These are phyloP conservation scores for Odocoileus virginianus DNA, from an alignment of 2,113 vertebrate species.

Conservation along the genomic window DNA sequence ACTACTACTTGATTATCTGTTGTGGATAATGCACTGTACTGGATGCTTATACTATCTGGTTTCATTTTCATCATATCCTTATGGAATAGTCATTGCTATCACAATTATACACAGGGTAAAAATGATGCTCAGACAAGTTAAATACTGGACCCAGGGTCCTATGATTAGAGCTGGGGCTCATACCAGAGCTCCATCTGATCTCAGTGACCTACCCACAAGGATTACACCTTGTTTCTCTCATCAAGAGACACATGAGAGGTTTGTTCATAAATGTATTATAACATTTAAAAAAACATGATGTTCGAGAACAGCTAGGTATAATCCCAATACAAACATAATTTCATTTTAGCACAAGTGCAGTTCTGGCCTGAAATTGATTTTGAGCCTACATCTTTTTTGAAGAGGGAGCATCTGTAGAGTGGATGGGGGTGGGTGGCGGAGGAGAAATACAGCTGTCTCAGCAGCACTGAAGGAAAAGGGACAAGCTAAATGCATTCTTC, in stretches of 20 bases:
- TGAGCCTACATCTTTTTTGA: conserved; percentile 51
- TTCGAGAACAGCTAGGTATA: conserved; percentile 39
- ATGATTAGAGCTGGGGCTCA: background rate
- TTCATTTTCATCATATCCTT: background rate
- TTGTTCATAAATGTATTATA: conserved; percentile 49
- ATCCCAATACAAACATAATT: conserved; percentile 34
- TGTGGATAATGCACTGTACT: background rate
- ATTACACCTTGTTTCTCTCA: background rate
- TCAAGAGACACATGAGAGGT: conserved; percentile 50
- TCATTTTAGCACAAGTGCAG: conserved; percentile 24
- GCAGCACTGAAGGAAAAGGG: conserved; percentile 60
- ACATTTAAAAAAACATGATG: background rate
- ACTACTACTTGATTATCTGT: background rate
- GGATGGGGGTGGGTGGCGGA: background rate
- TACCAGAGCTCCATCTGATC: background rate
- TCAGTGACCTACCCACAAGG: background rate
- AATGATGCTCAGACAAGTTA: background rate
- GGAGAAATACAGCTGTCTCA: background rate
- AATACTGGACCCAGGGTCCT: background rate
- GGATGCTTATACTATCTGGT: background rate
- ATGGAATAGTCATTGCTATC: background rate
- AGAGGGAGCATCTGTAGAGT: background rate
- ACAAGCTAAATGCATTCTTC: conserved; percentile 67
- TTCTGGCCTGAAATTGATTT: conserved; percentile 50
- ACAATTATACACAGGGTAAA: background rate